A percentile compares a stretch with the other conserved stretches of the same genome.
Evolutionary conservation across 2,797 vertebrate genomes (phyloP).

Genomic region (Spheniscus humboldti): DNA sequence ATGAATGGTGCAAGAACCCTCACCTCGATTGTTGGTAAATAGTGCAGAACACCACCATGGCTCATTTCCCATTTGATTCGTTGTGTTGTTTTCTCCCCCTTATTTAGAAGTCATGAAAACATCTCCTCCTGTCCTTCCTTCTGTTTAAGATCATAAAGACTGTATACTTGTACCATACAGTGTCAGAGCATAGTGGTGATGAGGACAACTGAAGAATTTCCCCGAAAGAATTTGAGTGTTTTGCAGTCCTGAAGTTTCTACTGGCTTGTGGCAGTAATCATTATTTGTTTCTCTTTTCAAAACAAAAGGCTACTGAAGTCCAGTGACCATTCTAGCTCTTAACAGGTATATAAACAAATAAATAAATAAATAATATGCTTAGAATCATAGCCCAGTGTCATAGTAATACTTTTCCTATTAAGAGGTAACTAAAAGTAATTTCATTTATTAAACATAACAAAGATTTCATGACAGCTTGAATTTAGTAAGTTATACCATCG

Average conservation of each 20-base stretch:
- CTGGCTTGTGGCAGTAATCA: not conserved
- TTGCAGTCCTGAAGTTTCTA: not conserved
- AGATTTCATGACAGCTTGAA: not conserved
- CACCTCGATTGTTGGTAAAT: not conserved
- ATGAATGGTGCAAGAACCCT: not conserved
- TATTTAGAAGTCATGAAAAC: not conserved
- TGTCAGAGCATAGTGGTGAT: not conserved
- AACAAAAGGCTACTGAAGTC: not conserved
- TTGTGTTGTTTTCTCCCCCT: not conserved
- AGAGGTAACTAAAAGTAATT: not conserved
- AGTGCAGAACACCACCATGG: not conserved
- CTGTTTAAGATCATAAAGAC: not conserved
- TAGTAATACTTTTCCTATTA: not conserved
- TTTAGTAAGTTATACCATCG: not conserved
- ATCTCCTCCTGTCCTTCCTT: not conserved
- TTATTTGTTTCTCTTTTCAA: not conserved
- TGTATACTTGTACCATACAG: not conserved
- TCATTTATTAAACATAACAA: not conserved
- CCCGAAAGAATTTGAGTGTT: not conserved
- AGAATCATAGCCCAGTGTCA: not conserved
- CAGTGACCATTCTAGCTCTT: not conserved
- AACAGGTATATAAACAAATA: not conserved
- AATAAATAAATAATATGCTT: not conserved
- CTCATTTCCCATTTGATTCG: not conserved
- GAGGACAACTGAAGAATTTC: not conserved